Base-by-base conservation (phyloP, 2,888 invertebrate genomes). In the Nephrotoma flavescens region DNA sequence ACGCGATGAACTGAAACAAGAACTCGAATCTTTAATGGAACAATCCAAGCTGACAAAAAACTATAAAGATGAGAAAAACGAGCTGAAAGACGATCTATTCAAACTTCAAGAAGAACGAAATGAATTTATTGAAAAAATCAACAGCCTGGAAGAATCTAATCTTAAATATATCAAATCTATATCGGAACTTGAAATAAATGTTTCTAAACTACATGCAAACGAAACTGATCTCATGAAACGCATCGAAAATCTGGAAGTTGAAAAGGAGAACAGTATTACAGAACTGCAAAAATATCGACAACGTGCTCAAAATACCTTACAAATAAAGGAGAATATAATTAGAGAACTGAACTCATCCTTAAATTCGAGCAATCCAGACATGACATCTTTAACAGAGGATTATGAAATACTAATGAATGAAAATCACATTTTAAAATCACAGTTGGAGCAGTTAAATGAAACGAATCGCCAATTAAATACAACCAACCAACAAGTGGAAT, bases 211-310 rank as follows among this genome's bases (percentile, higher is more conserved):
- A 86, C 92, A 92, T 87, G 92, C 93, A 89, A 90, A 90, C 83
- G 91, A 92, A 88, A 89, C 91, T 41, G 92, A 92, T 87, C 88
- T 92, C 41, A 90, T 90, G 0, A 92, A 93, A 71, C 93, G 93
- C 90, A 89, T 93, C 41, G 91, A 91, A 87, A 91, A 91, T 89
- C 89, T 93, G 86, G 90, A 91, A 31, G 91, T 90, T 86, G 94
- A 94, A 88, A 90, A 92, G 1, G 90, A 89, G 15, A 90, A 90
- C 87, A 89, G 92, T 12, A 91, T 92, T 41, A 89, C 90, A 6
- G 96, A 97, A 90, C 93, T 96, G 89, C 93, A 94, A 87, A 95
- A 95, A 87, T 96, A 97, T 90, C 94, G 95, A 88, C 94, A 94
- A n/a, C 95, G 96, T 89, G 96, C 96, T 0, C 94, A 96, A 89